These are phyloP conservation scores for Ceratitis capitata DNA, from an alignment of 1,140 invertebrate species.

Conservation along the genomic window DNA sequence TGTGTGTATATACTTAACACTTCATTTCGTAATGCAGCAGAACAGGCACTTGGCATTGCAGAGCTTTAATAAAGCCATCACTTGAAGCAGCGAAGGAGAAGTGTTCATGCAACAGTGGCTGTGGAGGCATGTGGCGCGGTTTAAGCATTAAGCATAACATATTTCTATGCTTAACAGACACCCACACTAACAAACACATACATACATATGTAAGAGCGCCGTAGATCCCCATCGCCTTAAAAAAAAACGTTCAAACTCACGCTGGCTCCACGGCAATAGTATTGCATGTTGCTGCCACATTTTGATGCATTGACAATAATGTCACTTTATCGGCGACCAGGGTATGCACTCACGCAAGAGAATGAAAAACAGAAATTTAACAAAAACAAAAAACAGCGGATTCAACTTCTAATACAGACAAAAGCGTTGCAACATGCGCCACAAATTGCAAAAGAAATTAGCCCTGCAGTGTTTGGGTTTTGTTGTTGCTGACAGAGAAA, in stretches of 20 bases:
- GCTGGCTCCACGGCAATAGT: background rate
- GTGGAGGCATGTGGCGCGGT: background rate
- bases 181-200: background rate
- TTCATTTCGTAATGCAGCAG: background rate
- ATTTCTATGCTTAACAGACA: background rate
- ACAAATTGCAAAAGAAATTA: background rate
- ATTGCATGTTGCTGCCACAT: constrained; percentile 13
- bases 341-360: background rate
- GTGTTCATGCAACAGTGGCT: background rate
- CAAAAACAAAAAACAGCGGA: background rate
- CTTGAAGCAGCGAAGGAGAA: background rate
- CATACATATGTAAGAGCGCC: background rate
- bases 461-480: background rate
- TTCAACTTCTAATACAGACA: background rate
- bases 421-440: background rate
- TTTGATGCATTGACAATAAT: constrained; percentile 28
- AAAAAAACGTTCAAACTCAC: background rate
- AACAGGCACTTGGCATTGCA: background rate
- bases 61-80: constrained; percentile 15
- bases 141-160: background rate
- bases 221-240: background rate
- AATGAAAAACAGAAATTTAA: background rate
- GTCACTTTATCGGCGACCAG: constrained; percentile 9
- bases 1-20: constrained; percentile 17
- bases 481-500: background rate